A percentile compares a stretch with the other conserved stretches of the same genome.
Conservation (phyloP, 1,140 invertebrate species). For the Coboldia fuscipes region DNA sequence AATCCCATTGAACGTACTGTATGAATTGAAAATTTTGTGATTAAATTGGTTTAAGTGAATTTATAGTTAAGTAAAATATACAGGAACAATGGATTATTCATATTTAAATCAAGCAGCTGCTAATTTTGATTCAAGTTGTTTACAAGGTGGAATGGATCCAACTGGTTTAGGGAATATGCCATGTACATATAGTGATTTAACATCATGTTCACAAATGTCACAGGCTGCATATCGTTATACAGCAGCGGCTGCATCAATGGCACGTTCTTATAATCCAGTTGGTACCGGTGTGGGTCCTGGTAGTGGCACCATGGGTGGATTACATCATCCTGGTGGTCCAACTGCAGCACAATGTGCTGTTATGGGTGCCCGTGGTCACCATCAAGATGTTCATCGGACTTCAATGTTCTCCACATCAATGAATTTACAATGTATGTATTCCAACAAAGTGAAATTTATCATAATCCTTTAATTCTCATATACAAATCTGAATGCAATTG, state of each 20-base stretch:
- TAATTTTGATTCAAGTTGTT: constrained; percentile 40
- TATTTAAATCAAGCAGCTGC: constrained; percentile 46
- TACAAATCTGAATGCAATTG: too few relatives aligned
- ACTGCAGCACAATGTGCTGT: constrained; percentile 28
- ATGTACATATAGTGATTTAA: constrained; percentile 61
- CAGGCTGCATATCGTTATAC: constrained; percentile 49
- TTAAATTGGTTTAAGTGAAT: not conserved
- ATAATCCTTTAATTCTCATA: too few relatives aligned
- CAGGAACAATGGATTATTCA: constrained; percentile 38
- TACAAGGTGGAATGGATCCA: constrained; percentile 35
- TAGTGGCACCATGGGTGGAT: constrained; percentile 12
- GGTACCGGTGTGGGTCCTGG: constrained; percentile 20
- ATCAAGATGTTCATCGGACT: constrained; percentile 32
- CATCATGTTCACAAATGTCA: constrained; percentile 71
- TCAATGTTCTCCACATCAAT: constrained; percentile 38
- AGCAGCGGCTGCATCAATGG: constrained; percentile 31
- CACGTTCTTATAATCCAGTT: constrained; percentile 22
- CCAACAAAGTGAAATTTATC: too few relatives aligned
- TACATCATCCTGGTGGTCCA: constrained; percentile 25
- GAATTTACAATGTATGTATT: constrained; percentile 35
- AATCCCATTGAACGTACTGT: too few relatives aligned
- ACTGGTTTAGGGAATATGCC: constrained; percentile 38
- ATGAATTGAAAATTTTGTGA: too few relatives aligned
- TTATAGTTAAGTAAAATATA: not conserved
- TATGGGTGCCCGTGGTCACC: constrained; percentile 29